A percentile compares a stretch with the other conserved stretches of the same genome.
Evolutionary conservation across 2,113 vertebrate genomes (phyloP).

Genomic region (Ailuropoda melanoleuca): DNA sequence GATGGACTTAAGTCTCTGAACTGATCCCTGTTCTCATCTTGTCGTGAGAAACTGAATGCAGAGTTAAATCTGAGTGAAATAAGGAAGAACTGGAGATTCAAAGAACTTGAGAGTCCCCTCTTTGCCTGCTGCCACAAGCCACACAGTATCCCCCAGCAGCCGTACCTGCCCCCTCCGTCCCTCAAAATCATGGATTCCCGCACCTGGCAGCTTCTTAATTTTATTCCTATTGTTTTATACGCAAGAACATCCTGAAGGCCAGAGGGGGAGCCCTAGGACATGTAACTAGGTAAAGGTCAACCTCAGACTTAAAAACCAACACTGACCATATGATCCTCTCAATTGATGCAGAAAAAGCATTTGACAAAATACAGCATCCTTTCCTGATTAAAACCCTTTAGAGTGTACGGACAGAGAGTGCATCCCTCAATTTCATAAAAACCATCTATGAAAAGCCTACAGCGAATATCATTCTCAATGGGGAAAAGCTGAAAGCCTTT

Average conservation of each 20-base stretch:
- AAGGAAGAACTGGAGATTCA: background rate
- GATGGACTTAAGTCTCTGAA: background rate
- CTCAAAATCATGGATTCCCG: background rate
- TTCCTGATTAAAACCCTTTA: no score
- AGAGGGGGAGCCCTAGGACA: fast-evolving
- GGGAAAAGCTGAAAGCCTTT: no score
- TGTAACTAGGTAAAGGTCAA: background rate
- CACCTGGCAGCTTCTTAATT: background rate
- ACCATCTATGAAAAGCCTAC: no score
- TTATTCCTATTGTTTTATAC: background rate
- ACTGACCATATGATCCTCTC: no score
- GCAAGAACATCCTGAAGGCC: background rate
- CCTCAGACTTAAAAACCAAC: background rate
- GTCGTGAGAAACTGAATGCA: background rate
- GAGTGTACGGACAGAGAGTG: no score
- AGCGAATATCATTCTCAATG: no score
- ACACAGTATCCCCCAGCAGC: background rate
- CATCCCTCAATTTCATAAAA: no score
- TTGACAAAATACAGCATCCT: no score
- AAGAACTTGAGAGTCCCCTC: background rate
- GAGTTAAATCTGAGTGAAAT: background rate
- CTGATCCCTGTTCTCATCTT: background rate
- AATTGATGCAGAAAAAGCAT: no score
- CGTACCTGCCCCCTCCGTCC: no score
- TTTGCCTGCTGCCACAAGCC: no score